Conservation (phyloP, 2,888 invertebrate species). For the Aspidapion aeneum region DNA sequence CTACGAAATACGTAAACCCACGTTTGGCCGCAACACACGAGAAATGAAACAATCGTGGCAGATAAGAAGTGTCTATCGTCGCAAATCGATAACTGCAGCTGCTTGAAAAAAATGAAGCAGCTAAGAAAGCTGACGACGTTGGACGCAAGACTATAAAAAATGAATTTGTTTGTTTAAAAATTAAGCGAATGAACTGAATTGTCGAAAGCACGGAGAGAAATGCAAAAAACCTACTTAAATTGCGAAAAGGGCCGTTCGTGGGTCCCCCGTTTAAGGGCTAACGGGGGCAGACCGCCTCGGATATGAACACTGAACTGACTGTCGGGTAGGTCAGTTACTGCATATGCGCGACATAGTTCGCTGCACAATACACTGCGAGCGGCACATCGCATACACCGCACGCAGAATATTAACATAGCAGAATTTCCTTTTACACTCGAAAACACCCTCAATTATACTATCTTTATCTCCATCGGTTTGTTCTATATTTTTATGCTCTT, state of each 20-base stretch:
- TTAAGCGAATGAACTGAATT: not conserved
- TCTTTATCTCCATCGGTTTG: too few species aligned
- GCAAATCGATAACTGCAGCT: slow-evolving; percentile 24
- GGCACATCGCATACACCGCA: slow-evolving; percentile 18
- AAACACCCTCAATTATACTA: too few species aligned
- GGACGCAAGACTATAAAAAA: not conserved
- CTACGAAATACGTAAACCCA: slow-evolving; percentile 15
- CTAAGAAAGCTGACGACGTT: not conserved
- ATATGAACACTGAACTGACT: slow-evolving; percentile 44
- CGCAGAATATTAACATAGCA: too few species aligned
- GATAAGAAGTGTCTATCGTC: slow-evolving; percentile 19
- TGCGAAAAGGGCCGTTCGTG: slow-evolving; percentile 27
- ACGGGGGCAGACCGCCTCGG: slow-evolving; percentile 43
- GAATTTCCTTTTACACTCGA: too few species aligned
- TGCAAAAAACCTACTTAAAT: slow-evolving; percentile 33
- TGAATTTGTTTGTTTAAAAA: not conserved
- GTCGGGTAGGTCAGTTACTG: slow-evolving; percentile 49
- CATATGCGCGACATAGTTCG: slow-evolving; percentile 44
- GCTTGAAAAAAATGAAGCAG: slow-evolving; percentile 18
- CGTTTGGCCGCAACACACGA: slow-evolving; percentile 13
- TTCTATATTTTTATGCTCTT: too few species aligned
- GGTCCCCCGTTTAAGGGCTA: slow-evolving; percentile 44
- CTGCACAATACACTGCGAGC: slow-evolving; percentile 22
- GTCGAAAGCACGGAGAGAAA: slow-evolving; percentile 2
- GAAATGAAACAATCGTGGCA: slow-evolving; percentile 1